Conservation (phyloP, 2,888 invertebrate species). For the Drosophila barbarae region DNA sequence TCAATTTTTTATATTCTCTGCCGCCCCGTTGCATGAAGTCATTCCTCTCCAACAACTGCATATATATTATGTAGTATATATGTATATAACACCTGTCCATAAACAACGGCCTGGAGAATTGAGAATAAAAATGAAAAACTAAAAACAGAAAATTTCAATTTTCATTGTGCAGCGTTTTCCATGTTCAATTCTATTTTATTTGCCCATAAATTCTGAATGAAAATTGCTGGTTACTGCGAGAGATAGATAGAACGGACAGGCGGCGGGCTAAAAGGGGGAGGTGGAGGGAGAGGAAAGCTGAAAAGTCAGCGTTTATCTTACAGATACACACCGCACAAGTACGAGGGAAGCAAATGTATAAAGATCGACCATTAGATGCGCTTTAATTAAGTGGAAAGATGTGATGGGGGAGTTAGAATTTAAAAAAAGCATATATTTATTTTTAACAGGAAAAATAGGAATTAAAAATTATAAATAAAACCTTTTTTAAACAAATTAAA, state of each 20-base stretch:
- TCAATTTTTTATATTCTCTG: constrained; percentile 3
- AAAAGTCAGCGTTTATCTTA: constrained; percentile 66
- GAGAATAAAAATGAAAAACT: constrained; percentile 36
- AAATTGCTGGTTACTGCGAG: constrained; percentile 61
- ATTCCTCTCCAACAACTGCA: constrained; percentile 31
- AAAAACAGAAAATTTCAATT: constrained; percentile 58
- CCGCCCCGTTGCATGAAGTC: constrained; percentile 24
- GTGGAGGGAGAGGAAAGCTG: background rate
- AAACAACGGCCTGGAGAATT: constrained; percentile 14
- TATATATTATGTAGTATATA: constrained; percentile 11
- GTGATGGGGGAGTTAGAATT: no score
- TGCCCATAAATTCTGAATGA: constrained; percentile 68
- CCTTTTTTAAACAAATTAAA: no score
- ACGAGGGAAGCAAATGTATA: background rate
- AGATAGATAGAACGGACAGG: constrained; percentile 9
- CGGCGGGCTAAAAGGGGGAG: background rate
- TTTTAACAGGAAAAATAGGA: no score
- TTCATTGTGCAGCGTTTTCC: constrained; percentile 58
- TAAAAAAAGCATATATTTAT: no score
- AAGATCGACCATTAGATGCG: constrained; percentile 29
- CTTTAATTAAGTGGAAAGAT: constrained; percentile 20
- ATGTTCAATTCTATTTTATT: constrained; percentile 70
- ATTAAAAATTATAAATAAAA: background rate
- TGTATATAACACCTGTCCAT: constrained; percentile 34
- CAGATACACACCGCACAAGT: constrained; percentile 44